A percentile compares a stretch with the other conserved stretches of the same genome.
These are phyloP conservation scores for Abrostola tripartita DNA, from an alignment of 2,888 invertebrate species.

Conservation along the genomic window DNA sequence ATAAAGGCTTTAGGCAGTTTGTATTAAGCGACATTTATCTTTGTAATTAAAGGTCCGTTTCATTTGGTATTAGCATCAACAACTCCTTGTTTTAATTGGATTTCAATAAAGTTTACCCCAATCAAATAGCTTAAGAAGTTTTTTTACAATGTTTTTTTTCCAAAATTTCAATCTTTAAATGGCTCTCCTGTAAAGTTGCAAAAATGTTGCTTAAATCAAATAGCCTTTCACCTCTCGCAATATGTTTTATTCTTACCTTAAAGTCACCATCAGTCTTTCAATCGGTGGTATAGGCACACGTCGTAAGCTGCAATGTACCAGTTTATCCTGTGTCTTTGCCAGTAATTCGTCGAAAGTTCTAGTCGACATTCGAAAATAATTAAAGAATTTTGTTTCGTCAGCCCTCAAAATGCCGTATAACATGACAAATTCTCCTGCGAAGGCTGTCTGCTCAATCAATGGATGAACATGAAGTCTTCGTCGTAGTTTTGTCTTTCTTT, in stretches of 20 bases:
- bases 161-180: not conserved
- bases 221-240: not conserved
- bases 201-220: conserved; percentile 1
- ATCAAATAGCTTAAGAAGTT: not conserved
- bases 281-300: no score
- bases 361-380: conserved; percentile 55
- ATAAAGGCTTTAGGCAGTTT: no score
- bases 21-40: conserved; percentile 15
- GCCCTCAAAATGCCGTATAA: conserved; percentile 46
- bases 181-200: conserved; percentile 1
- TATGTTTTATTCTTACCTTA: no score
- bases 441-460: conserved; percentile 52
- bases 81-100: not conserved
- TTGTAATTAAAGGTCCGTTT: conserved; percentile 17
- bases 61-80: conserved; percentile 1
- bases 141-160: conserved; percentile 1
- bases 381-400: conserved; percentile 51
- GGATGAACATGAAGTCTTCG: conserved; percentile 50
- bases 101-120: not conserved
- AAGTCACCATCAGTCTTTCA: no score
- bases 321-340: conserved; percentile 53
- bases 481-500: conserved; percentile 31
- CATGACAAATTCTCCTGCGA: conserved; percentile 47
- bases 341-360: conserved; percentile 59
- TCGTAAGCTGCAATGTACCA: conserved; percentile 57